Base-by-base conservation (phyloP, 1,140 invertebrate species). In the Hydropsyche tenuis region DNA sequence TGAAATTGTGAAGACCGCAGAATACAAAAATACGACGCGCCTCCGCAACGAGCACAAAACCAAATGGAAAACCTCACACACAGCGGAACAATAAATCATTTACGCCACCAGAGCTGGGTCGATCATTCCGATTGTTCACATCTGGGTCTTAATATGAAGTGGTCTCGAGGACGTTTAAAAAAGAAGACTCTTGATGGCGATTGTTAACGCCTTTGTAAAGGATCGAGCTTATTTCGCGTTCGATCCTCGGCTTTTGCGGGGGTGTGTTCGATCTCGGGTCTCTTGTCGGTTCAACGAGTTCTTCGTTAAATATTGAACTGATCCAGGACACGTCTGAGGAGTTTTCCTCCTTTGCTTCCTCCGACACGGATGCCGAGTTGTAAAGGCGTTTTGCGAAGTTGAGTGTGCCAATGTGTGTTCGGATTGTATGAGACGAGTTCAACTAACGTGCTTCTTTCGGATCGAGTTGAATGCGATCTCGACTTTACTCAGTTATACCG, bases 251-350 rank as follows among this genome's bases (percentile, higher is more conserved):
- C 22, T 18, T 53, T 16, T 53, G 9, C 51, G 51, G 22, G 51
- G n/a, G 16, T 1, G 11, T 12, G 12, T n/a, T n/a, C n/a, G 12
- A 46, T 1, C 45, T 20, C 1, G 16, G 16, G 16, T n/a, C 51
- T 53, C 22, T 53, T 53, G 11, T 22, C 18, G 14, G 20, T 20
- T 53, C 14, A 22, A 51, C 16, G 18, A 22, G 3, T 2, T 20
- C 14, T n/a, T 53, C 20, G 51, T 60, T 60, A 60, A 60, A 60
- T 60, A 60, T 60, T 60, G 56, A 60, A 60, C 56, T 23, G 56
- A 60, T 60, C 48, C 16, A 20, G 22, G 56, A 20, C 56, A 25
- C 20, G 56, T 60, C 23, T 60, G 48, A 18, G 51, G 30, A 37
- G 30, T 37, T 37, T 37, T 37, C 30, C 30, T 37, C 9, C 30